Percentiles rank a stretch among this genome's conserved stretches.
Evolutionary conservation across 2,797 vertebrate genomes (phyloP).

Genomic region (Anableps anableps): DNA sequence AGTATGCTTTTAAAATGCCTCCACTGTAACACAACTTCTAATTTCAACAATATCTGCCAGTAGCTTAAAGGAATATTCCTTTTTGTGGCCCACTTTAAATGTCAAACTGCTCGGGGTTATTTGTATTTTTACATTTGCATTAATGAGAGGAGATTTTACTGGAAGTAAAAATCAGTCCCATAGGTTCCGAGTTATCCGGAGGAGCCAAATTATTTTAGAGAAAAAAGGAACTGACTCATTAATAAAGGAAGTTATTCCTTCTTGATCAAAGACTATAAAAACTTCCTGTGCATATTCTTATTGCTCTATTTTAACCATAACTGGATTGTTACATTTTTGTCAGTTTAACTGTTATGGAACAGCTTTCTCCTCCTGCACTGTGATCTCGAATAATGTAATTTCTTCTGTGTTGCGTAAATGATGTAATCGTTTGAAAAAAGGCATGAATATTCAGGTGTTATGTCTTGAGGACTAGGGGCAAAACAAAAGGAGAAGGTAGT

Average conservation of each 20-base stretch:
- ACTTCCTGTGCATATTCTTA: background rate
- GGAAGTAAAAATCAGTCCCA: background rate
- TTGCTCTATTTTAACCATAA: background rate
- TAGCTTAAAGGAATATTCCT: background rate
- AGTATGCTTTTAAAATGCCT: slow-evolving; percentile 15
- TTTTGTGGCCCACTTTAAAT: background rate
- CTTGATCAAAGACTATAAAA: background rate
- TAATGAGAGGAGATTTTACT: background rate
- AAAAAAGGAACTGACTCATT: background rate
- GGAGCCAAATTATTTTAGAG: background rate
- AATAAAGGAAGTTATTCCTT: background rate
- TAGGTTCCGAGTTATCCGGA: background rate
- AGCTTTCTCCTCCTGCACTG: background rate
- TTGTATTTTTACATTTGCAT: background rate
- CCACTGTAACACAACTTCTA: background rate
- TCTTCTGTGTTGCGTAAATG: background rate
- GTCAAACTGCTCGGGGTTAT: background rate
- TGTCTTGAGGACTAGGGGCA: background rate
- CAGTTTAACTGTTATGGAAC: background rate
- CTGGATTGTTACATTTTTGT: background rate
- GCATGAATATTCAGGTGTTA: background rate
- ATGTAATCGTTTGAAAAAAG: background rate
- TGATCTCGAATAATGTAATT: background rate
- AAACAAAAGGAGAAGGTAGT: background rate
- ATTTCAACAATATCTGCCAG: background rate